These are phyloP conservation scores for Pseudomyrmex sp. DNA, from an alignment of 1,140 invertebrate species.

Conservation along the genomic window DNA sequence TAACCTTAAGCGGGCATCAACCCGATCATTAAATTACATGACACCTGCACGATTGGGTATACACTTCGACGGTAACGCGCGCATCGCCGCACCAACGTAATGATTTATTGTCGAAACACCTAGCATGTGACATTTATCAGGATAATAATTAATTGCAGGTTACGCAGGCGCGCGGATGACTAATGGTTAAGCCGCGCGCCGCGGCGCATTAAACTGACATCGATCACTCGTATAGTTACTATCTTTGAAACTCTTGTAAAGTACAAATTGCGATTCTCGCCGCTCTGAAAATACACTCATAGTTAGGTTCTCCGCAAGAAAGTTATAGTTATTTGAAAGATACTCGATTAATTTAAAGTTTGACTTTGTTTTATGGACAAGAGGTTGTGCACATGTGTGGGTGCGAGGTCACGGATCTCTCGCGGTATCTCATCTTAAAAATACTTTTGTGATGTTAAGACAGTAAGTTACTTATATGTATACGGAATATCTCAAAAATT, in stretches of 20 bases:
- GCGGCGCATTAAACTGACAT: slow-evolving; percentile 62
- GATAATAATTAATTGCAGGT: slow-evolving; percentile 77
- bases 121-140: slow-evolving; percentile 66
- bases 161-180: slow-evolving; percentile 56
- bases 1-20: slow-evolving; percentile 35
- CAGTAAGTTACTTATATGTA: no score
- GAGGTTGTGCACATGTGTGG: neutral
- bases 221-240: slow-evolving; percentile 37
- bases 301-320: neutral
- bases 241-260: slow-evolving; percentile 21
- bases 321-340: neutral
- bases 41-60: slow-evolving; percentile 55
- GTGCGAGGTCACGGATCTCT: neutral
- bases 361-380: neutral
- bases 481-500: neutral
- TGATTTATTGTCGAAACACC: slow-evolving; percentile 62
- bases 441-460: neutral
- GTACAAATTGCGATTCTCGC: slow-evolving; percentile 3
- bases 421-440: neutral
- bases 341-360: neutral
- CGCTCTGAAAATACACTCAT: neutral
- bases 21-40: slow-evolving; percentile 50
- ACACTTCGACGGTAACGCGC: slow-evolving; percentile 44
- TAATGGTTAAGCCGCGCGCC: slow-evolving; percentile 51
- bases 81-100: slow-evolving; percentile 36